These are phyloP conservation scores for Macaria liturata DNA, from an alignment of 2,888 invertebrate genomes.

Conservation along the genomic window DNA sequence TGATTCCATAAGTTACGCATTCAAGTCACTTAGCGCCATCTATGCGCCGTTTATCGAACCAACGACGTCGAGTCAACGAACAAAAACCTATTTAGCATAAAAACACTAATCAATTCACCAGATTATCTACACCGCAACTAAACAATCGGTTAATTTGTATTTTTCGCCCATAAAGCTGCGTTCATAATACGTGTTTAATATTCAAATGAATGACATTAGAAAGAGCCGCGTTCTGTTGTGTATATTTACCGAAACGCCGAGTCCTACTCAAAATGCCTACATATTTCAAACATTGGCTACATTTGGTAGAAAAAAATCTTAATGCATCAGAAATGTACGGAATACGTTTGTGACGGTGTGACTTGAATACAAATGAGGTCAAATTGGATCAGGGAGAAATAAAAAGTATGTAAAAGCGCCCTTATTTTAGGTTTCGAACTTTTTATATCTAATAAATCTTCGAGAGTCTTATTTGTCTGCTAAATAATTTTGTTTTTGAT, in stretches of 20 bases:
- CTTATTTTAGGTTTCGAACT: conserved; percentile 23
- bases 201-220: conserved; percentile 29
- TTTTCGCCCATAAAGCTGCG: conserved; percentile 25
- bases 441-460: no score
- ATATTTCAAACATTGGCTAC: conserved; percentile 39
- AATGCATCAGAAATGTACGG: conserved; percentile 74
- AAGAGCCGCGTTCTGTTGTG: conserved; percentile 5
- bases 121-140: conserved; percentile 23
- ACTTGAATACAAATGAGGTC: conserved; percentile 77
- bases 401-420: conserved; percentile 54
- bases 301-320: conserved; percentile 53
- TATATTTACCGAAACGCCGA: conserved; percentile 33
- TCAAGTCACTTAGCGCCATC: conserved; percentile 26
- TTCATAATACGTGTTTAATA: conserved; percentile 30
- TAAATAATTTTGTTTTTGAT: no score
- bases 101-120: conserved; percentile 25
- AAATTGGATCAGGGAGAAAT: conserved; percentile 71
- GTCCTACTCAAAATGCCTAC: conserved; percentile 31
- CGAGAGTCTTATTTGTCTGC: no score
- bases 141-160: conserved; percentile 31
- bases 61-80: not conserved
- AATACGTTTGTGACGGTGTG: conserved; percentile 64
- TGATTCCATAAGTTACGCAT: no score
- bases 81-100: conserved; percentile 8
- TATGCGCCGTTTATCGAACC: conserved; percentile 17